Base-by-base conservation (phyloP, 2,113 vertebrate species). In the Gobio gobio region DNA sequence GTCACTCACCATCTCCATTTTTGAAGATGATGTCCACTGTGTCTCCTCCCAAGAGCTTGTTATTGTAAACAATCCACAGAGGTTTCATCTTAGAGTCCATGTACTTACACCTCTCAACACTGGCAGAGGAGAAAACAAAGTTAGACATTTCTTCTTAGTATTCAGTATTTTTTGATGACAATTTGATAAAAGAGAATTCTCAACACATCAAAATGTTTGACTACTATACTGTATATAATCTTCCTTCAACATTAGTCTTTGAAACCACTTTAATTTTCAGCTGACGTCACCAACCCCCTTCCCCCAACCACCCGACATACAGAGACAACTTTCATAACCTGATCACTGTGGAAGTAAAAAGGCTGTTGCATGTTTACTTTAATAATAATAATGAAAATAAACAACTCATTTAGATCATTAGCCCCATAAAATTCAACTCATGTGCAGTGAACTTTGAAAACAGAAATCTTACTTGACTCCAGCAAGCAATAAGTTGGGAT, bases 61-160 rank as follows among this genome's bases (percentile, higher is more conserved):
- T 99, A 90, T 95, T 97, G 91, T 99, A 99, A 8, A 99, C 97
- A 47, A 99, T 96, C 97, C 98, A 99, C 4, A 99, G 93, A 13
- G 98, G 98, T 90, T 99, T 99, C 98, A 99, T 99, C 93, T 99
- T 99, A 20, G 98, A 99, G 94, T 99, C 98, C 98, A 99, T 99
- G 29, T 97, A 99, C 64, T 95, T 97, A 93, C 98, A 99, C 87
- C 94, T 98, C 85, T 99, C 97, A 92, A 99, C 94, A 89, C 98
- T 99, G 90, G 76, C 90, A 85, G 4, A 61, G 90, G 83, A 90
- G 5, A 14, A 3, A 75, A 12, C n/a, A 56, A 26, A 66, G 43
- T 74, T 74, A 74, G 10, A 73, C 2, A 45, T 20, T 70, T 12
- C 1, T 16, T 51, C n/a, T 75, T 51, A 47, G 22, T 49, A 26